Base-by-base conservation (phyloP, 2,888 invertebrate species). In the Beris chalybata region DNA sequence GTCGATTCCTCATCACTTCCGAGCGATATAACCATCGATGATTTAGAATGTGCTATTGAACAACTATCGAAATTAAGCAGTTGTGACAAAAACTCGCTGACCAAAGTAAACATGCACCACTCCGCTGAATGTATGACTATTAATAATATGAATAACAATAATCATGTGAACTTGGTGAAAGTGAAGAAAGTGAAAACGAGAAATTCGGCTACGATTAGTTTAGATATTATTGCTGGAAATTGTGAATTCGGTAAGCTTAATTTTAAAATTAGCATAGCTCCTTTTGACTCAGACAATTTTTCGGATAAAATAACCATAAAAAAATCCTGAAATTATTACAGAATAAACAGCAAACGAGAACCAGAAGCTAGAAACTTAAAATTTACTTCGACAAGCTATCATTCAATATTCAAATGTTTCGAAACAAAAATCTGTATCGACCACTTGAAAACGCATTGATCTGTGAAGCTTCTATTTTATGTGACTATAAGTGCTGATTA, bases 171-270 rank as follows among this genome's bases (percentile, higher is more conserved):
- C 70, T 72, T 79, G 54, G 74, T 80, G 50, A 76, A 76, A 4
- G 75, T 81, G 64, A 81, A 80, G 68, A 76, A 76, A 70, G 73
- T 77, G 13, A 77, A 76, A 63, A 65, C 71, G 12, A 76, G 78
- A 67, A 73, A 75, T 70, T 74, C 78, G 75, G 78, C 81, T 71
- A 78, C 81, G 68, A 79, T 82, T 76, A 81, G 81, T 75, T 76
- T 82, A 64, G 72, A 73, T 57, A 73, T 74, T 11, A 66, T 73
- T 1, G 74, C 80, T 56, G 73, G 74, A 75, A 82, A 74, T 47
- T 76, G 81, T 72, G 76, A 69, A 22, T 65, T 69, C 57, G 69
- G 71, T 67, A 67, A 68, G 74, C 48, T 22, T 11, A 31, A 30
- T 55, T 38, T n/a, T 44, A 6, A 13, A 22, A 3, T 9, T 30